These are phyloP conservation scores for Oreochromis spilurus DNA, from an alignment of 2,113 vertebrate species.

Conservation along the genomic window DNA sequence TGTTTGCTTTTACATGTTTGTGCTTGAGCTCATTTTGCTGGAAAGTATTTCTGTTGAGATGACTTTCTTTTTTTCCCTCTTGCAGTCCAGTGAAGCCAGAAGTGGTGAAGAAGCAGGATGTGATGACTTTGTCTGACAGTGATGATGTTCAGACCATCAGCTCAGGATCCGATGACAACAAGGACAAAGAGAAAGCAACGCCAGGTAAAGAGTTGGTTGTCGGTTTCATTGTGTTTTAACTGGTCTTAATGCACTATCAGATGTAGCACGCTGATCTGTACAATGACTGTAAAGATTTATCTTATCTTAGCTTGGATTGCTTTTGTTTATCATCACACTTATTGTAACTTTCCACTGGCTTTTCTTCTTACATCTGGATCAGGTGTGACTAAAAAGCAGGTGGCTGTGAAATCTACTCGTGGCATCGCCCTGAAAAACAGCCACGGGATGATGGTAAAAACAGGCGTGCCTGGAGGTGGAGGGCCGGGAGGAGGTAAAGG, in stretches of 20 bases:
- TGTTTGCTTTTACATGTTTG: not conserved
- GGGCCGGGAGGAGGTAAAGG: constrained; percentile 36
- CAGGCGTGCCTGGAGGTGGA: constrained; percentile 54
- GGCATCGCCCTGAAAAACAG: constrained; percentile 91
- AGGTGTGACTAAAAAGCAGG: constrained; percentile 87
- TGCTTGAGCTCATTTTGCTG: not conserved
- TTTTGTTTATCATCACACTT: not conserved
- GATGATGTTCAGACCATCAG: constrained; percentile 98
- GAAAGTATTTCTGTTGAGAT: not conserved
- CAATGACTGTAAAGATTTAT: not conserved
- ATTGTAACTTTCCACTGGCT: not conserved
- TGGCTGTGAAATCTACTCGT: constrained; percentile 92
- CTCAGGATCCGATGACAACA: constrained; percentile 88
- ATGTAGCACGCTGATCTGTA: not conserved
- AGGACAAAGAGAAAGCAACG: constrained; percentile 76
- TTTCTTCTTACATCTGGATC: not conserved
- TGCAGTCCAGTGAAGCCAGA: constrained; percentile 54
- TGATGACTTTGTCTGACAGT: constrained; percentile 91
- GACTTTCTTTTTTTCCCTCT: not conserved
- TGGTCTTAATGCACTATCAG: not conserved
- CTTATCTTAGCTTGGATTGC: not conserved
- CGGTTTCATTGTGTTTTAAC: not conserved
- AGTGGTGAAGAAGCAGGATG: constrained; percentile 73
- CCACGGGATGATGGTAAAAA: constrained; percentile 89
- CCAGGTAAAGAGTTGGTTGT: constrained; percentile 3